Percentiles rank a stretch among this genome's conserved stretches.
These are phyloP conservation scores for Silvanus unidentatus DNA, from an alignment of 2,888 invertebrate species.

Conservation along the genomic window DNA sequence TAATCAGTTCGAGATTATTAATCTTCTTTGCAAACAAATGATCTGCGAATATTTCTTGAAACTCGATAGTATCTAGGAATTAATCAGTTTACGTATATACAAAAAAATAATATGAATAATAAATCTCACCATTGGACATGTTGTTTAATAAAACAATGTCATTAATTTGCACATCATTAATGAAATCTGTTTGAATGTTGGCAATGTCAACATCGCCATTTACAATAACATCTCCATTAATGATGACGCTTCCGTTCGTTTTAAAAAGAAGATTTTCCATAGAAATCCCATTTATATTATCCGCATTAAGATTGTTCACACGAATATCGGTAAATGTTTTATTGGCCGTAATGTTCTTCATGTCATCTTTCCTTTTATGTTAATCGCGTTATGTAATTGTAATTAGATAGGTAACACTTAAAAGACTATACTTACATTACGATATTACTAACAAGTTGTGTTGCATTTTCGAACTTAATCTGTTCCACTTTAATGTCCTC, in stretches of 20 bases:
- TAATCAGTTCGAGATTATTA: neutral
- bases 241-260: slow-evolving; percentile 16
- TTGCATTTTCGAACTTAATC: slow-evolving; percentile 36
- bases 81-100: neutral
- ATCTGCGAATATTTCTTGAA: slow-evolving; percentile 25
- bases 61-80: slow-evolving; percentile 23
- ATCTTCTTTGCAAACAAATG: slow-evolving; percentile 1
- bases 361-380: slow-evolving; percentile 27
- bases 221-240: slow-evolving; percentile 34
- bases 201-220: slow-evolving; percentile 21
- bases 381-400: slow-evolving; percentile 2
- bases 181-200: slow-evolving; percentile 19
- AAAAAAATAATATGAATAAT: neutral
- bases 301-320: slow-evolving; percentile 32
- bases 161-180: slow-evolving; percentile 26
- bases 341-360: slow-evolving; percentile 24
- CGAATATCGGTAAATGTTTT: slow-evolving; percentile 36
- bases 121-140: slow-evolving; percentile 19
- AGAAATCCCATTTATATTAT: slow-evolving; percentile 30
- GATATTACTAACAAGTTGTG: slow-evolving; percentile 33
- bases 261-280: slow-evolving; percentile 27
- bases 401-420: slow-evolving; percentile 1
- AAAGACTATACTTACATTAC: slow-evolving; percentile 23
- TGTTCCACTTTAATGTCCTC: slow-evolving; percentile 28
- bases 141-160: slow-evolving; percentile 24